These are phyloP conservation scores for Cavia porcellus DNA, from an alignment of 2,113 vertebrate species.

Conservation along the genomic window DNA sequence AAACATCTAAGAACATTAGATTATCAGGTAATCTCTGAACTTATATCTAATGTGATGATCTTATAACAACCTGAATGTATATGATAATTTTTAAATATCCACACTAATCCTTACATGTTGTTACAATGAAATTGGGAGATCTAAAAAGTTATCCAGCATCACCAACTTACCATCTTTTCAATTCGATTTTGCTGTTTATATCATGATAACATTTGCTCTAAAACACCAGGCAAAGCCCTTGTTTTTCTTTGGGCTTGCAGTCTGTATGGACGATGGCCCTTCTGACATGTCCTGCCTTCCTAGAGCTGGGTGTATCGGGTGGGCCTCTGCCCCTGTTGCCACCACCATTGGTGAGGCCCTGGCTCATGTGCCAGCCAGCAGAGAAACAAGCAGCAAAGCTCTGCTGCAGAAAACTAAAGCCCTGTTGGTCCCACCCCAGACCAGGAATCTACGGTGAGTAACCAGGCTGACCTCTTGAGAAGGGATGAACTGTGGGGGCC, in stretches of 20 bases:
- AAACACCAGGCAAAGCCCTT: not conserved
- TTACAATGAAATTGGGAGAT: conserved; percentile 16
- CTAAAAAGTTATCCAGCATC: not conserved
- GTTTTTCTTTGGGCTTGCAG: not conserved
- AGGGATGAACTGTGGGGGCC: not conserved
- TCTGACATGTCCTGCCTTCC: not conserved
- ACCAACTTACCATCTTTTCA: conserved; percentile 28
- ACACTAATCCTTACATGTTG: not conserved
- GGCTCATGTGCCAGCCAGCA: not conserved
- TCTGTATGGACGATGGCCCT: not conserved
- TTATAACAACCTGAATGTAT: not conserved
- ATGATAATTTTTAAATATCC: not conserved
- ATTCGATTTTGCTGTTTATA: not conserved
- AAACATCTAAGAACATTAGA: not conserved
- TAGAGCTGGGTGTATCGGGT: not conserved
- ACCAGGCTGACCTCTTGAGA: not conserved
- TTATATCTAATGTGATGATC: not conserved
- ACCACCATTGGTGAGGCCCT: not conserved
- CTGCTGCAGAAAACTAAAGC: not conserved
- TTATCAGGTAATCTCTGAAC: not conserved
- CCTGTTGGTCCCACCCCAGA: not conserved
- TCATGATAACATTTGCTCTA: not conserved
- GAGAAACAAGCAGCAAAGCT: not conserved
- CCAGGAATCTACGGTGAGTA: not conserved
- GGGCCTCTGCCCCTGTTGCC: not conserved